Evolutionary conservation across 2,888 invertebrate species (phyloP), one percentile per base, ranked within the genome.

Genomic region (Caenorhabditis zanzibari): DNA sequence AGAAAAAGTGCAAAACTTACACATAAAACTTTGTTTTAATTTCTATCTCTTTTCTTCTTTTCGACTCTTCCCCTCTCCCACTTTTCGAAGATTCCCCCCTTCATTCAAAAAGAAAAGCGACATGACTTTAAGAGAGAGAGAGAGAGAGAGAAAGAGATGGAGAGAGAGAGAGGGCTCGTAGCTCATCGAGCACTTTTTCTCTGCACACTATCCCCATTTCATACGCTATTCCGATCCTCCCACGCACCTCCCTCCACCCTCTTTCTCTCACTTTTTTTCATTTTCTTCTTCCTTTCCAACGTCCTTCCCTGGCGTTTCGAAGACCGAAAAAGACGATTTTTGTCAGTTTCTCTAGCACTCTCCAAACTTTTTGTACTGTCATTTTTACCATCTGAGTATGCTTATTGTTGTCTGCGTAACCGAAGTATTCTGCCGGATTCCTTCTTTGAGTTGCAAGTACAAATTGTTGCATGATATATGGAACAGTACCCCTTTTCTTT

Each of bases 311-410:
- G 44, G 44, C 72, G 59, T 32, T 59, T 72, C 47, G 54, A 68
- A 68, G 54, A 66, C 66, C 66, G 49, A 72, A 72, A 72, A 72
- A 72, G 73, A 73, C 49, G 61, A 73, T 63, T 73, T 73, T 58
- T 75, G 54, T 58, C 44, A n/a, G 58, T 71, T 71, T 71, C 71
- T 58, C 71, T 71, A 14, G 5, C 58, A 47, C 71, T 19, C 69
- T 71, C 71, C 28, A 38, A 22, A 68, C n/a, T n/a, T n/a, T n/a
- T n/a, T 68, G 12, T 38, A 5, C 35, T 10, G 35, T 54, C 12
- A 14, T 68, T 22, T 54, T 38, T 47, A 35, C 10, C n/a, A 26
- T 52, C 68, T 68, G 54, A 49, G 54, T 68, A 38, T 14, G 5
- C 16, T 35, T 52, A 52, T n/a, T 47, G 26, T 28, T 28, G 58